Base-by-base conservation (phyloP, 2,888 invertebrate genomes). In the Timema podura region DNA sequence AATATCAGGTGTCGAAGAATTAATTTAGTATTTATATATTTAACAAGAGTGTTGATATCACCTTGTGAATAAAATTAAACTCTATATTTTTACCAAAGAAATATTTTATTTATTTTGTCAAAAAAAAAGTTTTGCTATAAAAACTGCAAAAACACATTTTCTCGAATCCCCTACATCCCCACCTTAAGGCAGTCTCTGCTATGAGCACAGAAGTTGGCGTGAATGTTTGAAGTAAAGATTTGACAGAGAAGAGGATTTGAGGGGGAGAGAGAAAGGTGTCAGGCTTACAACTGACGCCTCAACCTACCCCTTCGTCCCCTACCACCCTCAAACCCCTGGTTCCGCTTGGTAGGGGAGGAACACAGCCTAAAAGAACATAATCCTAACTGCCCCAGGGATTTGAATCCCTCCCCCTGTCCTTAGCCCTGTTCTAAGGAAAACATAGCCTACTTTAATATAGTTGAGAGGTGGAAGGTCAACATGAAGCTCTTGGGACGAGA, bases 161-260 rank as follows among this genome's bases (percentile, higher is more conserved):
- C 30, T n/a, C n/a, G n/a, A n/a, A n/a, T n/a, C n/a, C n/a, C n/a
- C n/a, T n/a, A n/a, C n/a, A n/a, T n/a, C n/a, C n/a, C n/a, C n/a
- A n/a, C n/a, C n/a, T n/a, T n/a, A n/a, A n/a, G n/a, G n/a, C n/a
- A n/a, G 30, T 30, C 30, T 30, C 30, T 30, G 30, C 30, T 30
- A 61, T 30, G 30, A 10, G 61, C 9, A 44, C 30, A 30, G 11
- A 7, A 30, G 61, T 45, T 44, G 61, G 45, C 61, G n/a, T 61
- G 61, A 61, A 61, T 61, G 61, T 61, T 61, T 61, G 61, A 61
- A 61, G 61, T 61, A 61, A 61, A 30, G 61, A 61, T 61, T 61
- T 51, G 51, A n/a, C n/a, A 45, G 7, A 10, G 44, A 45, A 30
- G 30, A 30, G 30, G 3, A 30, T 30, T 30, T 30, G 30, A 30